These are phyloP conservation scores for Stenoptilia bipunctidactyla DNA, from an alignment of 2,888 invertebrate genomes.

Conservation along the genomic window DNA sequence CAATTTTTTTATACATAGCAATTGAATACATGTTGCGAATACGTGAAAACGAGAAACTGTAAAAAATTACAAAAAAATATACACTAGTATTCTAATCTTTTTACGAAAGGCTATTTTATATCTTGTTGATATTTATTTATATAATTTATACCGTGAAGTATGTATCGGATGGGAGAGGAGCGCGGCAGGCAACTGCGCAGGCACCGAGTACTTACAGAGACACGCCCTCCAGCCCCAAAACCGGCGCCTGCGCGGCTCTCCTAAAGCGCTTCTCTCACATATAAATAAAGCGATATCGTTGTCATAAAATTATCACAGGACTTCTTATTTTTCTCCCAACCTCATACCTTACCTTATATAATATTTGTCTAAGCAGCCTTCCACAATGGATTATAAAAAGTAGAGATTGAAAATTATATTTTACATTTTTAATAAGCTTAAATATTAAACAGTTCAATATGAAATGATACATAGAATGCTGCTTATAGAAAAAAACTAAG, in stretches of 20 bases:
- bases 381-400: no score
- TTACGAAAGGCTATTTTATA: slow-evolving; percentile 70
- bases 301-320: slow-evolving; percentile 61
- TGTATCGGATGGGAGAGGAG: slow-evolving; percentile 50
- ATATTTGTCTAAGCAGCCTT: no score
- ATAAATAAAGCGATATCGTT: slow-evolving; percentile 77
- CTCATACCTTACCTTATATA: slow-evolving; percentile 28
- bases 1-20: slow-evolving; percentile 55
- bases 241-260: slow-evolving; percentile 32
- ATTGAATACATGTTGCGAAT: slow-evolving; percentile 40
- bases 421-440: no score
- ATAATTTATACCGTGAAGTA: slow-evolving; percentile 65
- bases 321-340: slow-evolving; percentile 26
- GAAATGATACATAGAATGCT: no score
- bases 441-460: no score
- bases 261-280: slow-evolving; percentile 33
- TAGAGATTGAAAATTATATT: no score
- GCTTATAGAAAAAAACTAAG: no score
- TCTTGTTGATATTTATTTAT: slow-evolving; percentile 71
- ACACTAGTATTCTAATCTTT: slow-evolving; percentile 66
- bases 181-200: slow-evolving; percentile 37
- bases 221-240: slow-evolving; percentile 56
- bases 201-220: slow-evolving; percentile 43
- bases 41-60: slow-evolving; percentile 60
- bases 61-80: slow-evolving; percentile 57